Conservation (phyloP, 2,797 vertebrate species). For the Todus mexicanus region DNA sequence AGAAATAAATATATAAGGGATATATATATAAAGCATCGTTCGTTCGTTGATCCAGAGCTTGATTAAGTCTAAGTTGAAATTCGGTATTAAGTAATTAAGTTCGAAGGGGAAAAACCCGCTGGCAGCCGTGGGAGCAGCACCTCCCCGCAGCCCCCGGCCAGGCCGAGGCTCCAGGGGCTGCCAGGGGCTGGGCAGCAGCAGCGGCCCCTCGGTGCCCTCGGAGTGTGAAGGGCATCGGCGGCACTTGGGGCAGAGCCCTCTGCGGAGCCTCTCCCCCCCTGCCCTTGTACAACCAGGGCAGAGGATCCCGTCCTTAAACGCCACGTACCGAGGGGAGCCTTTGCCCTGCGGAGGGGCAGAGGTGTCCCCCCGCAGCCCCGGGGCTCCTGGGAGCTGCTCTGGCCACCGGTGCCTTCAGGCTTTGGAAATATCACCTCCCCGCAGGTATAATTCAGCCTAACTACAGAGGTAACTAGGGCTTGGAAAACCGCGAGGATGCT, state of each 20-base stretch:
- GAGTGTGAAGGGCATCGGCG: neutral
- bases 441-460: conserved; percentile 25
- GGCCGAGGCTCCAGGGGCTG: neutral
- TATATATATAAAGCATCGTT: too few relatives aligned
- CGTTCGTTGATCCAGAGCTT: neutral
- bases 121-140: neutral
- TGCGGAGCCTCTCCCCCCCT: neutral
- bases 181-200: neutral
- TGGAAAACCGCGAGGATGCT: neutral
- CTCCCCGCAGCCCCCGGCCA: too few relatives aligned
- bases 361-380: too few relatives aligned
- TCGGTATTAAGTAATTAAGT: neutral
- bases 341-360: neutral
- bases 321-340: neutral
- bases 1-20: too few relatives aligned
- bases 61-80: neutral
- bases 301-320: too few relatives aligned
- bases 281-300: neutral
- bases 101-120: neutral
- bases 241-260: neutral
- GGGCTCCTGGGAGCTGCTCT: neutral
- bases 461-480: neutral
- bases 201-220: too few relatives aligned
- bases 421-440: conserved; percentile 1
- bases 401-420: neutral